These are phyloP conservation scores for Villa cingulata DNA, from an alignment of 2,888 invertebrate genomes.

Conservation along the genomic window DNA sequence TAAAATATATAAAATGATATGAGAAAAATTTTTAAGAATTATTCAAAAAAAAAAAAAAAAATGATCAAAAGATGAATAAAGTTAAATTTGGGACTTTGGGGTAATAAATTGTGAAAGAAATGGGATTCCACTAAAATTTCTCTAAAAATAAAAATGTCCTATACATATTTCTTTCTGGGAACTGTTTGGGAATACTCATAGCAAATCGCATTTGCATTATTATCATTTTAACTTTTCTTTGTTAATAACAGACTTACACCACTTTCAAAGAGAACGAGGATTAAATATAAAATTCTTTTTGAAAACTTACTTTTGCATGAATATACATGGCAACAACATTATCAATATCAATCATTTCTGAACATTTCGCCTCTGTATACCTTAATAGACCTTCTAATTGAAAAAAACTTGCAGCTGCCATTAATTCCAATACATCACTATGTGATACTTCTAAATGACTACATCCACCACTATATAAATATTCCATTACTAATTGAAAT, in stretches of 20 bases:
- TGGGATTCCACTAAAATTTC: too few relatives aligned
- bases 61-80: neutral
- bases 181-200: too few relatives aligned
- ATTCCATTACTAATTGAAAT: constrained; percentile 89
- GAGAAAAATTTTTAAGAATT: too few relatives aligned
- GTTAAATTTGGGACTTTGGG: too few relatives aligned
- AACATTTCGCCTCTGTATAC: constrained; percentile 76
- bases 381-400: constrained; percentile 71
- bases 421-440: constrained; percentile 69
- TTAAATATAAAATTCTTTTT: neutral
- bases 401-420: constrained; percentile 87
- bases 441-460: constrained; percentile 62
- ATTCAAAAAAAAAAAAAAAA: neutral
- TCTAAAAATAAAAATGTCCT: too few relatives aligned
- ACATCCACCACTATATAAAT: constrained; percentile 80
- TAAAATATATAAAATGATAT: constrained; percentile 16
- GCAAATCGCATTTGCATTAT: too few relatives aligned
- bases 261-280: too few relatives aligned
- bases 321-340: constrained; percentile 87
- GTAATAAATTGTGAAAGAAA: too few relatives aligned
- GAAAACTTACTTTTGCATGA: constrained; percentile 69
- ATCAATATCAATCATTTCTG: constrained; percentile 69
- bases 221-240: too few relatives aligned
- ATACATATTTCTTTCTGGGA: too few relatives aligned
- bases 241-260: too few relatives aligned